These are phyloP conservation scores for Hypolimnas misippus DNA, from an alignment of 2,888 invertebrate genomes.

Conservation along the genomic window DNA sequence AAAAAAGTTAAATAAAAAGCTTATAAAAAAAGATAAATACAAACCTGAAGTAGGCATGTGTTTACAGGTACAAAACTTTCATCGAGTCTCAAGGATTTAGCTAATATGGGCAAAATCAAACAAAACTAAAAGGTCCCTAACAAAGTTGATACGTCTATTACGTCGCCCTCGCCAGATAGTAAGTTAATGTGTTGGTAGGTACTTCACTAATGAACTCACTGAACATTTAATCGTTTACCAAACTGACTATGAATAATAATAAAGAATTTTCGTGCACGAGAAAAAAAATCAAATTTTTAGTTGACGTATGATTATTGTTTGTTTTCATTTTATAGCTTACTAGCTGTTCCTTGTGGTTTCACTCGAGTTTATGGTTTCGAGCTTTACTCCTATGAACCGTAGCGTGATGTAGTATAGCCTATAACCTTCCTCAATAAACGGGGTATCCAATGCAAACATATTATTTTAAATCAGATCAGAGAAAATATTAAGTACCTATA, in stretches of 20 bases:
- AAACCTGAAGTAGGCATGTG: neutral
- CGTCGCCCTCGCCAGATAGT: neutral
- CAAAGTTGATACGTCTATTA: slow-evolving; percentile 18
- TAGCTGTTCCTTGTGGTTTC: too few relatives aligned
- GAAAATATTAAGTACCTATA: too few relatives aligned
- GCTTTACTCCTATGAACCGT: too few relatives aligned
- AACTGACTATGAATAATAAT: neutral
- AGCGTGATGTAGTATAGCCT: too few relatives aligned
- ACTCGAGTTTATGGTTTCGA: too few relatives aligned
- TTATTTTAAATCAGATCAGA: too few relatives aligned
- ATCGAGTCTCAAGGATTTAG: neutral
- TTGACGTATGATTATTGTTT: too few relatives aligned
- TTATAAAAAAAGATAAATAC: neutral
- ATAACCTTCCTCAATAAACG: too few relatives aligned
- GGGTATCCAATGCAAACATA: too few relatives aligned
- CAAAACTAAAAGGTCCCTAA: slow-evolving; percentile 13
- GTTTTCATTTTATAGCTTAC: too few relatives aligned
- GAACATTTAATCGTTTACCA: slow-evolving; percentile 8
- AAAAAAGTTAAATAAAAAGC: neutral
- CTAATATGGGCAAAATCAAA: slow-evolving; percentile 18
- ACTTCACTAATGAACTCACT: slow-evolving; percentile 7
- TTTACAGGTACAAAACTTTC: neutral
- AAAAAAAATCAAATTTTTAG: too few relatives aligned
- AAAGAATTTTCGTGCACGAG: too few relatives aligned
- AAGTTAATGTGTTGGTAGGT: neutral